phyloP scores from a whole-genome alignment of 2,113 vertebrate genomes.

The Ginglymostoma cirratum region DNA sequence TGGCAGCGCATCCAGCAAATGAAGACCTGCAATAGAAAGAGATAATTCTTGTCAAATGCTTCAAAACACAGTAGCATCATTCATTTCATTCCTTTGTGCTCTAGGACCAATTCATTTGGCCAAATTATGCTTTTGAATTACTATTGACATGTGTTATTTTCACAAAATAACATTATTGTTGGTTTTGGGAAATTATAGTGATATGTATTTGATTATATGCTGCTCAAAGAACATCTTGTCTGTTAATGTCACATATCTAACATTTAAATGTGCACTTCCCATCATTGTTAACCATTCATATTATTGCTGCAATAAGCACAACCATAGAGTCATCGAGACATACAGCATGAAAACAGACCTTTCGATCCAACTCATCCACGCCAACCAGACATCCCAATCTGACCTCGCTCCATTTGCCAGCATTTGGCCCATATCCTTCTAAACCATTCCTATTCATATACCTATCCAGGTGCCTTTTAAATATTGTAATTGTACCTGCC shows the following conservation, averaged over 20 bases:
- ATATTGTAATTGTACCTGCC: too few relatives aligned
- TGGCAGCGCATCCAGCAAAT: background rate
- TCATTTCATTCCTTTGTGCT: background rate
- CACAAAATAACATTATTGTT: background rate
- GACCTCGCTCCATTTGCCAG: too few relatives aligned
- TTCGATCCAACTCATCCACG: too few relatives aligned
- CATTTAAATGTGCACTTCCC: background rate
- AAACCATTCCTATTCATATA: too few relatives aligned
- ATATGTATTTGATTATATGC: background rate
- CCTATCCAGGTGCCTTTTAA: too few relatives aligned
- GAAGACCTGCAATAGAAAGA: background rate
- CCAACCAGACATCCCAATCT: too few relatives aligned
- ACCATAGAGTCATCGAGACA: background rate
- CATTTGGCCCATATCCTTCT: too few relatives aligned
- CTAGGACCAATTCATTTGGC: background rate
- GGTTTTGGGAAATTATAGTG: background rate
- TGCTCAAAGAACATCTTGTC: background rate
- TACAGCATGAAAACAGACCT: too few relatives aligned
- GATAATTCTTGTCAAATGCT: background rate
- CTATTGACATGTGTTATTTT: background rate
- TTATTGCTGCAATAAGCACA: background rate
- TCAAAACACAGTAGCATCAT: background rate
- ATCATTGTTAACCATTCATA: background rate
- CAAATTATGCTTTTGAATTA: background rate
- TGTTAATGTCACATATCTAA: background rate